A percentile compares a stretch with the other conserved stretches of the same genome.
These are phyloP conservation scores for Burhinus oedicnemus DNA, from an alignment of 2,113 vertebrate genomes.

Conservation along the genomic window DNA sequence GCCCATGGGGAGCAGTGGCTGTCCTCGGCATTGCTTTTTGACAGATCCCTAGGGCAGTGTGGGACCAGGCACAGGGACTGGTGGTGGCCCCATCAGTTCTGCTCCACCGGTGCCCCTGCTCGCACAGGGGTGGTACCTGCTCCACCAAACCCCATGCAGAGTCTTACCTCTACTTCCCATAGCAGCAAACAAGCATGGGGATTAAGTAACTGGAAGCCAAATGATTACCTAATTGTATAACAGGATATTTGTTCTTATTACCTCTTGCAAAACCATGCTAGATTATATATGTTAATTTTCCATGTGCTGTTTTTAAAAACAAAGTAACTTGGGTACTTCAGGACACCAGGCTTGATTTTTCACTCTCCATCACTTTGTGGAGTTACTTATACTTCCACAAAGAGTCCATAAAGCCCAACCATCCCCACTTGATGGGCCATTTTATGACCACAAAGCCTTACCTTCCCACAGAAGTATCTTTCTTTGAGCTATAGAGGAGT, in stretches of 20 bases:
- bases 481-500: not conserved
- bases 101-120: not conserved
- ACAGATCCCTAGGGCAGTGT: accelerated
- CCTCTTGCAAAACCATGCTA: not conserved
- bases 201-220: not conserved
- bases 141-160: not conserved
- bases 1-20: not conserved
- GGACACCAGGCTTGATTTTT: not conserved
- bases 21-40: accelerated
- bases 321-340: not conserved
- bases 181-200: not conserved
- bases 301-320: not conserved
- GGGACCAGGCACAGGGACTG: not conserved
- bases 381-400: not conserved
- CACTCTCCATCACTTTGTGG: not conserved
- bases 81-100: not conserved
- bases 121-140: not conserved
- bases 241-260: not conserved
- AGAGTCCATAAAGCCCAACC: not conserved
- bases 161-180: not conserved
- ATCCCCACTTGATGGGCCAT: no score
- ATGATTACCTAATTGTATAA: not conserved
- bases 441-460: not conserved
- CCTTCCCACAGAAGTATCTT: not conserved
- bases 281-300: not conserved